Base-by-base conservation (phyloP, 1,140 invertebrate species). In the Neomicropteryx cornuta region DNA sequence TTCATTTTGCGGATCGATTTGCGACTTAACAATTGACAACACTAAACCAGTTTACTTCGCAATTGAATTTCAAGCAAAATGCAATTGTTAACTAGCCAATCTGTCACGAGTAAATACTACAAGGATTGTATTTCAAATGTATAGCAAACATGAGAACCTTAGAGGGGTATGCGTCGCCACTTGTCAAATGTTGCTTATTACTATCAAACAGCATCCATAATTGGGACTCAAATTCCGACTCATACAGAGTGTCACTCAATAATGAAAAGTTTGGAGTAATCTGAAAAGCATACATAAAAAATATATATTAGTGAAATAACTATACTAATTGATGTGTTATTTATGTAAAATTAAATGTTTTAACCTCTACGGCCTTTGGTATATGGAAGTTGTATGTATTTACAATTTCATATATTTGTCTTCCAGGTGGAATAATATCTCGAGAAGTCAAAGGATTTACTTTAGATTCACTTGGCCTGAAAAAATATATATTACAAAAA, bases 131-230 rank as follows among this genome's bases (percentile, higher is more conserved):
- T n/a, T n/a, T n/a, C n/a, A n/a, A n/a, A n/a, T n/a, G 16, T 10
- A 14, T 14, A 14, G 30, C 17, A 34, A 38, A 14, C n/a, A 6
- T 11, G 43, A 29, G 33, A 65, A 89, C 86, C 73, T 88, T 86
- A 14, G 68, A 70, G 8, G 88, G 81, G 62, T 90, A 94, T 1
- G 91, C 89, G 68, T 97, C 92, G 11, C 92, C 93, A 41, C 77
- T 76, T 34, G 74, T 75, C 38, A 97, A 60, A 16, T 85, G 67
- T 48, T 90, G 83, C 64, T 97, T 97, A 60, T 93, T 93, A n/a
- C 69, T 60, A 65, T 96, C 89, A 66, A 87, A 97, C 36, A 97
- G 52, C 81, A 96, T 89, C 92, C 93, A 97, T 51, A 97, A 72
- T 65, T 97, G 91, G 4, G 88, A 89, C 64, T 97, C 91, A 59